Evolutionary conservation across 1,140 invertebrate genomes (phyloP).

Genomic region (Melitaea cinxia): DNA sequence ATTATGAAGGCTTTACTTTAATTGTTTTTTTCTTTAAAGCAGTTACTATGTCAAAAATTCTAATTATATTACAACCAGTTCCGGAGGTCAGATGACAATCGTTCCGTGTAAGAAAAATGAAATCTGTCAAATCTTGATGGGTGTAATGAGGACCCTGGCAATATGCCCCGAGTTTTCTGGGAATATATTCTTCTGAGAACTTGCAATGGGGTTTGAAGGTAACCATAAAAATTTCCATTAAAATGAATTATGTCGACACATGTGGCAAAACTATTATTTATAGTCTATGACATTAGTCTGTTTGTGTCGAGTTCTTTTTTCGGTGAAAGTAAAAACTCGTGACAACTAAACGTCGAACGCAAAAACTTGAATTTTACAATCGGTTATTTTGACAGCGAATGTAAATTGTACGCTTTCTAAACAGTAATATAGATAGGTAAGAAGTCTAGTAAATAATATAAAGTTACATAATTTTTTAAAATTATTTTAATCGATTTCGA

Average conservation of each 20-base stretch:
- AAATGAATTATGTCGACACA: no score
- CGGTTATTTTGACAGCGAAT: slow-evolving; percentile 34
- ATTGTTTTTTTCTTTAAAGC: no score
- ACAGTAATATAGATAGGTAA: slow-evolving; percentile 13
- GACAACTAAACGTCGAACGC: slow-evolving; percentile 17
- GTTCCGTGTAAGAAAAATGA: not conserved
- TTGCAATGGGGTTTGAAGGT: not conserved
- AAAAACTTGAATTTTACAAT: slow-evolving; percentile 33
- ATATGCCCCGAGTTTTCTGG: not conserved
- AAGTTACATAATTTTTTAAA: not conserved
- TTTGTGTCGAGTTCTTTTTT: slow-evolving; percentile 23
- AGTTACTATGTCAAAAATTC: no score
- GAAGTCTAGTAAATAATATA: not conserved
- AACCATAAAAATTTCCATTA: not conserved
- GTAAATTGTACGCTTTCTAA: slow-evolving; percentile 34
- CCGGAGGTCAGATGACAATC: not conserved
- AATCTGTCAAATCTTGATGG: not conserved
- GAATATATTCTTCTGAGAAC: not conserved
- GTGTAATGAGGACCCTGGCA: not conserved
- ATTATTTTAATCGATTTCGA: not conserved
- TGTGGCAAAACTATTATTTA: no score
- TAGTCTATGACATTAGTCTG: not conserved
- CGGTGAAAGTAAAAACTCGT: slow-evolving; percentile 32
- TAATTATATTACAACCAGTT: no score
- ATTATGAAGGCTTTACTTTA: not conserved